Conservation (phyloP, 2,888 invertebrate species). For the Thereva nobilitata region DNA sequence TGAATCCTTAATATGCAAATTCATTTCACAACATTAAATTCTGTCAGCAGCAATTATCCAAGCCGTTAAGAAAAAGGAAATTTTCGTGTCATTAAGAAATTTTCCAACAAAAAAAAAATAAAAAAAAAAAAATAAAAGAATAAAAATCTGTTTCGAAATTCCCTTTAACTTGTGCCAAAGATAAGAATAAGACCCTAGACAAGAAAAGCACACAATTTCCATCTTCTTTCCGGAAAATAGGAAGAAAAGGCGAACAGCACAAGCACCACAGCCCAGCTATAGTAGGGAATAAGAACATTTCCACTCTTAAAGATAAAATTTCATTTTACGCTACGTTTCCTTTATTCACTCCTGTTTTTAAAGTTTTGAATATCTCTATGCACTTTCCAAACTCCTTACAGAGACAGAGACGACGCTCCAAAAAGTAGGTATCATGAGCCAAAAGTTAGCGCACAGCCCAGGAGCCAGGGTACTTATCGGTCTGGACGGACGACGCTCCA, state of each 20-base stretch:
- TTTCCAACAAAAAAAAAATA: background rate
- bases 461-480: conserved; percentile 29
- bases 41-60: conserved; percentile 21
- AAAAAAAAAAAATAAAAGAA: conserved; percentile 11
- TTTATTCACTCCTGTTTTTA: conserved; percentile 20
- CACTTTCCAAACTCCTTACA: background rate
- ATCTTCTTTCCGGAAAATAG: background rate
- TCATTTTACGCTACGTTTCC: conserved; percentile 35
- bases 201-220: background rate
- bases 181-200: conserved; percentile 8
- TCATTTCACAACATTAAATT: conserved; percentile 21
- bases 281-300: background rate
- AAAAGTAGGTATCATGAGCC: no score
- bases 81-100: conserved; percentile 16
- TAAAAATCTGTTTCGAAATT: background rate
- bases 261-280: background rate
- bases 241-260: background rate
- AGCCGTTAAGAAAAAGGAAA: conserved; percentile 3
- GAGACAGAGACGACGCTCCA: no score
- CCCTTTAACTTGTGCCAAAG: conserved; percentile 26
- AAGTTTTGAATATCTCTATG: conserved; percentile 8
- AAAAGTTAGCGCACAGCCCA: background rate
- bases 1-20: conserved; percentile 18
- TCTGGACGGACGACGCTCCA: background rate
- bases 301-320: conserved; percentile 27